Evolutionary conservation across 2,797 vertebrate species (phyloP).

Genomic region (Gobio occitaniae): DNA sequence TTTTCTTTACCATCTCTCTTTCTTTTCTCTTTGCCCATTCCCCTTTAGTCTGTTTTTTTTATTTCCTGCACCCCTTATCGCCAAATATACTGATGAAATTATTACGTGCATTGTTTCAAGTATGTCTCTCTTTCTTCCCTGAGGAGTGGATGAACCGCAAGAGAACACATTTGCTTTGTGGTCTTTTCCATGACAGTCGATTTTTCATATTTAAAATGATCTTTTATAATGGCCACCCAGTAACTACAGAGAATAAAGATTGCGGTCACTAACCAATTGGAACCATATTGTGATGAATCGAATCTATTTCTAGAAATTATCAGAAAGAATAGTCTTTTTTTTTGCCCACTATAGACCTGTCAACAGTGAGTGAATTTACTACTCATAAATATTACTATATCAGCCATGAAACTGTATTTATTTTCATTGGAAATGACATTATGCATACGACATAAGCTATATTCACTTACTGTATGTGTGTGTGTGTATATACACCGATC

Average conservation of each 20-base stretch:
- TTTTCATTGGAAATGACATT: not conserved
- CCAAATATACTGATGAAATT: conserved; percentile 14
- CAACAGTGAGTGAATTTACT: not conserved
- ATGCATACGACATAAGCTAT: not conserved
- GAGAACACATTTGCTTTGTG: not conserved
- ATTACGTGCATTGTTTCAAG: conserved; percentile 29
- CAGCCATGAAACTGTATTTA: not conserved
- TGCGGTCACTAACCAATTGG: not conserved
- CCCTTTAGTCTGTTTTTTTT: not conserved
- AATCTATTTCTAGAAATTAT: not conserved
- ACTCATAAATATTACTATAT: not conserved
- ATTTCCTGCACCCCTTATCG: not conserved
- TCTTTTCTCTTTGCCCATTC: not conserved
- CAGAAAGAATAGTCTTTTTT: not conserved
- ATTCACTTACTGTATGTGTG: too few relatives aligned
- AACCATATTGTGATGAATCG: not conserved
- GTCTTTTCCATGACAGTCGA: not conserved
- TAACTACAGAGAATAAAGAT: not conserved
- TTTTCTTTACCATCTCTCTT: not conserved
- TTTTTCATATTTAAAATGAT: not conserved
- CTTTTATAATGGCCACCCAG: not conserved
- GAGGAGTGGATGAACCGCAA: not conserved
- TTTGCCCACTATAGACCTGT: not conserved
- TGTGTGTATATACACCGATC: not conserved
- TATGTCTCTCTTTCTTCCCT: not conserved